Conservation (phyloP, 2,888 invertebrate species). For the Dichetophora obliterata region DNA sequence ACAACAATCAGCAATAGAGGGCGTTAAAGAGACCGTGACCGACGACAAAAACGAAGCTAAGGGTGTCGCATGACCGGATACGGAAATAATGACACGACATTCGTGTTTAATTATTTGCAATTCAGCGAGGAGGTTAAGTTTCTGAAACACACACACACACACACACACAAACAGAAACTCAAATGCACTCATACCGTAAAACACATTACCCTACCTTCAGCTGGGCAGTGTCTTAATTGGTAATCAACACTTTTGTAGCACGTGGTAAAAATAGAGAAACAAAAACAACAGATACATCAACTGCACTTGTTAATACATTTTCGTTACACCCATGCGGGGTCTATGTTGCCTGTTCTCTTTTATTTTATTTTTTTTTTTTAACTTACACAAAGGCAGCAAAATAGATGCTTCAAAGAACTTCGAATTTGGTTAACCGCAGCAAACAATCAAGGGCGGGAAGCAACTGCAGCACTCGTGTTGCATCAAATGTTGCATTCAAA, state of each 20-base stretch:
- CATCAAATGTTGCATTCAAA: too few relatives aligned
- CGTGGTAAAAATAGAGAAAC: too few relatives aligned
- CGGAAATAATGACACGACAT: slow-evolving; percentile 26
- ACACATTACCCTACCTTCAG: not conserved
- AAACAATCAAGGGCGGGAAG: too few relatives aligned
- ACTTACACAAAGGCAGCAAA: too few relatives aligned
- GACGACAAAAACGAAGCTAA: not conserved
- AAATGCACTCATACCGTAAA: not conserved
- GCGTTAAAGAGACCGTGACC: not conserved
- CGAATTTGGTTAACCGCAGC: too few relatives aligned
- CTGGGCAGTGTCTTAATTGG: slow-evolving; percentile 1
- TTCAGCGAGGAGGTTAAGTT: not conserved
- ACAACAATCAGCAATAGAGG: not conserved
- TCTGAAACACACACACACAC: not conserved
- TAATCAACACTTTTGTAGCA: slow-evolving; percentile 12
- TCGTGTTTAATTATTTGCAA: slow-evolving; percentile 17
- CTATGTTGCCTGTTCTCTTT: too few relatives aligned
- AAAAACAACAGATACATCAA: too few relatives aligned
- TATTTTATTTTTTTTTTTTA: too few relatives aligned
- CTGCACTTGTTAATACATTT: too few relatives aligned
- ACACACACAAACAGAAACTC: not conserved
- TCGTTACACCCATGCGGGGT: too few relatives aligned
- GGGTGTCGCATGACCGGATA: slow-evolving; percentile 4
- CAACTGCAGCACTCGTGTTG: too few relatives aligned
- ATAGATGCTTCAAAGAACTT: too few relatives aligned